Base-by-base conservation (phyloP, 37 sponge, comb jelly and placozoan species). In the Petrosia ficiformis region DNA sequence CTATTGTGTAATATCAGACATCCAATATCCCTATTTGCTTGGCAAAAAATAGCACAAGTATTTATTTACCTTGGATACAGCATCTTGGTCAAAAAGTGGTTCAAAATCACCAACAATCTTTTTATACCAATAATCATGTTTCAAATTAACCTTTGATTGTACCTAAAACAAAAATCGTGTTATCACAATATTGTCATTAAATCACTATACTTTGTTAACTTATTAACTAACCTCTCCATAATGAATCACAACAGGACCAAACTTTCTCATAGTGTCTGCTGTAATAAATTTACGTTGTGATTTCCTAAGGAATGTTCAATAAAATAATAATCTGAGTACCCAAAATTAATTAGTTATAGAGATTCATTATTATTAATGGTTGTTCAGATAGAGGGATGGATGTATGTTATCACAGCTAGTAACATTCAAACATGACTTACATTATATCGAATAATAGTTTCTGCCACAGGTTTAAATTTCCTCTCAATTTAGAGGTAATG, bases 41-140 rank as follows among this genome's bases (percentile, higher is more conserved):
- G n/a, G n/a, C n/a, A n/a, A n/a, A n/a, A n/a, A n/a, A n/a, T n/a
- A n/a, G n/a, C n/a, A n/a, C n/a, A n/a, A n/a, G n/a, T 31, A 14
- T 16, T 22, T 19, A 24, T 63, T 21, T 52, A 80, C 90, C 77
- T 94, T 94, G 65, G 88, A 36, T 48, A 96, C 77, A 2, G 68
- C 74, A 70, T 75, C 78, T 33, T 82, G 81, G 41, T 87, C 95
- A 31, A 97, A 85, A 65, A 92, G 82, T 40, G 72, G 70, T 32
- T 95, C 98, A 79, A 94, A 97, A 40, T 83, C 70, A 31, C 84
- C 79, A 32, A 97, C 84, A 38, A 97, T 94, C 74, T 97, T 92
- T 67, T 89, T 90, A 77, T 97, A 95, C 98, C 98, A 97, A 16
- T 81, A 79, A 70, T 97, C 98, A 57, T 95, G 94, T 83, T 97